Evolutionary conservation across 53 echinoderm and acorn worm species (phyloP).

Genomic region (Holothuria leucospilota): DNA sequence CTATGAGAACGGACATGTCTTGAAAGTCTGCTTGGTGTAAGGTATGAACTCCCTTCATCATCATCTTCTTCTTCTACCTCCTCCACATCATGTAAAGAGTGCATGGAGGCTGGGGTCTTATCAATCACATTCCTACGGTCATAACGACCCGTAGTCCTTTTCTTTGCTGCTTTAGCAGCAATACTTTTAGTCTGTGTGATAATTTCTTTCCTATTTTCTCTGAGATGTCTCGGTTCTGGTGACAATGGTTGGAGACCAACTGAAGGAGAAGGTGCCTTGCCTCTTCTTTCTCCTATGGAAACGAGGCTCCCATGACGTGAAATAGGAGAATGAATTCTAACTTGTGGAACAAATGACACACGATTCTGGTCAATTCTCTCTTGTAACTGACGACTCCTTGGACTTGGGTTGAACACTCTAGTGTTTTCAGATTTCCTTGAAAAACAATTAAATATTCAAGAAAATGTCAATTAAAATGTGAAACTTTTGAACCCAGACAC

Average conservation of each 20-base stretch:
- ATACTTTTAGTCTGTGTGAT: constrained; percentile 87
- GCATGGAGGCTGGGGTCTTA: constrained; percentile 64
- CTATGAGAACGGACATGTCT: constrained; percentile 59
- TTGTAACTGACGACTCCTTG: constrained; percentile 78
- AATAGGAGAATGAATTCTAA: constrained; percentile 11
- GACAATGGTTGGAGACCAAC: neutral
- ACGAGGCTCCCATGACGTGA: constrained; percentile 16
- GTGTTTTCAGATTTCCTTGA: constrained; percentile 55
- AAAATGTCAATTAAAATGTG: no score
- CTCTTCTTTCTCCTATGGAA: constrained; percentile 12
- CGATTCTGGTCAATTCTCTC: constrained; percentile 53
- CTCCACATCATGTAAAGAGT: constrained; percentile 72
- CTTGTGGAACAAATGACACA: neutral
- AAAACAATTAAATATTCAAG: neutral
- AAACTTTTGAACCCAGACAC: no score
- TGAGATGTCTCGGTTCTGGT: neutral
- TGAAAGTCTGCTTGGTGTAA: constrained; percentile 65
- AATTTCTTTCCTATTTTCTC: constrained; percentile 76
- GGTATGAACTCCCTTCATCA: constrained; percentile 7
- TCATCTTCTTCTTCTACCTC: constrained; percentile 63
- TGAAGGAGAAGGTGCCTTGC: neutral
- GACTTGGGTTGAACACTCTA: constrained; percentile 91
- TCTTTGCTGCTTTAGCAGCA: constrained; percentile 87
- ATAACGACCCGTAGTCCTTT: constrained; percentile 72
- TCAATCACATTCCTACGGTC: constrained; percentile 53